Evolutionary conservation across 2,888 invertebrate species (phyloP).

Genomic region (Timandra comae): DNA sequence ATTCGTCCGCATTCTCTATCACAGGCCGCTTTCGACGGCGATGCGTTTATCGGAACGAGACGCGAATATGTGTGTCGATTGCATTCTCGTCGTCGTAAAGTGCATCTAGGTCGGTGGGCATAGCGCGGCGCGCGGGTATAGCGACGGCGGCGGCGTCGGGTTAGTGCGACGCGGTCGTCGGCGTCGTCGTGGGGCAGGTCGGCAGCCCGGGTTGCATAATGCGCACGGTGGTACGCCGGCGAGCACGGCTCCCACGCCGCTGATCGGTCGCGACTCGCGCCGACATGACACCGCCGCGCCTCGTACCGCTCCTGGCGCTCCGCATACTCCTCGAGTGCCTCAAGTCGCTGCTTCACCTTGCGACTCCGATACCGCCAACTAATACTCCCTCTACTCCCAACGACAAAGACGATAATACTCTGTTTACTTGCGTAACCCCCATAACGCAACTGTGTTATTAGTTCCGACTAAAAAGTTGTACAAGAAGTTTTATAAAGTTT

Average conservation of each 20-base stretch:
- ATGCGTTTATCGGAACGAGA: conserved; percentile 77
- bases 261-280: too few relatives aligned
- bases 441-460: conserved; percentile 14
- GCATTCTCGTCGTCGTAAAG: conserved; percentile 72
- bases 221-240: conserved; percentile 49
- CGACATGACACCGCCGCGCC: conserved; percentile 23
- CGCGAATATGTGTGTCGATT: conserved; percentile 76
- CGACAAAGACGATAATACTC: conserved; percentile 37
- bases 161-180: conserved; percentile 62
- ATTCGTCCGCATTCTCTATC: conserved; percentile 74
- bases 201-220: conserved; percentile 63
- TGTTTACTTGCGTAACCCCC: conserved; percentile 28
- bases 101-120: conserved; percentile 75
- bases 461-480: conserved; percentile 22
- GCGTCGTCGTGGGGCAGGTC: conserved; percentile 71
- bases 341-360: conserved; percentile 51
- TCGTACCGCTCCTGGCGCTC: conserved; percentile 39
- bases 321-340: conserved; percentile 62
- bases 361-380: conserved; percentile 17
- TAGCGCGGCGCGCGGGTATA: conserved; percentile 43
- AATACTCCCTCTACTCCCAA: conserved; percentile 4
- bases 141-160: conserved; percentile 50
- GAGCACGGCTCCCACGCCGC: conserved; percentile 37
- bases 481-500: conserved; percentile 48
- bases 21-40: conserved; percentile 75